Evolutionary conservation across 2,888 invertebrate species (phyloP).

Genomic region (Cryptops parisi): DNA sequence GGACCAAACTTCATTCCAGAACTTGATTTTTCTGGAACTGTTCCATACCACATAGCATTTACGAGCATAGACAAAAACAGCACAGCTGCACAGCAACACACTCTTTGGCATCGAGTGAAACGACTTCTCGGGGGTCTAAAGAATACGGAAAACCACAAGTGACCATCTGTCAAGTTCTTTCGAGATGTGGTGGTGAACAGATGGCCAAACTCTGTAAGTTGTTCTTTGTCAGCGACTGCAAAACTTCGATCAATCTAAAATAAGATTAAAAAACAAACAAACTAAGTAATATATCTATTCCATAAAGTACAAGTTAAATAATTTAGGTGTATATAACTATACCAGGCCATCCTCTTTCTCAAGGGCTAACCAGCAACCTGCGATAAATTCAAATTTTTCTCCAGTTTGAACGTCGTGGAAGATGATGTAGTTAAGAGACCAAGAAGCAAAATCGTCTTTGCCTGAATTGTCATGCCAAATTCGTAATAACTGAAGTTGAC

Average conservation of each 20-base stretch:
- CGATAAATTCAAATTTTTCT: constrained; percentile 32
- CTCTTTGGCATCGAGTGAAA: constrained; percentile 37
- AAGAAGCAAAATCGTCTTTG: constrained; percentile 32
- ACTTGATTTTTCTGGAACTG: constrained; percentile 22
- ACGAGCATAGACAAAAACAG: constrained; percentile 37
- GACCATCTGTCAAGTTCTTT: constrained; percentile 36
- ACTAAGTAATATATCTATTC: too few relatives aligned
- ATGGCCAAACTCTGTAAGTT: constrained; percentile 34
- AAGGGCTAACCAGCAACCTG: constrained; percentile 36
- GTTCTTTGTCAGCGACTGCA: constrained; percentile 35
- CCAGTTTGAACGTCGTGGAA: constrained; percentile 36
- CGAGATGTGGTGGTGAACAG: constrained; percentile 32
- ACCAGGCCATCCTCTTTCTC: constrained; percentile 39
- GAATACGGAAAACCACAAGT: constrained; percentile 40
- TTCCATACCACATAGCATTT: constrained; percentile 39
- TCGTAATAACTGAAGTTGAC: constrained; percentile 33
- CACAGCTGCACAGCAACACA: constrained; percentile 37
- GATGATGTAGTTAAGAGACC: constrained; percentile 35
- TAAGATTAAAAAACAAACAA: too few relatives aligned
- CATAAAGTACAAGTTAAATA: too few relatives aligned
- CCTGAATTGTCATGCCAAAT: constrained; percentile 40
- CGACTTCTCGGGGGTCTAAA: constrained; percentile 35
- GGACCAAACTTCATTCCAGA: constrained; percentile 34
- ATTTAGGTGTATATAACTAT: too few relatives aligned
- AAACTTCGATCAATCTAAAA: constrained; percentile 36